Base-by-base conservation (phyloP, 2,113 vertebrate genomes). In the pig (Sus scrofa) region DNA sequence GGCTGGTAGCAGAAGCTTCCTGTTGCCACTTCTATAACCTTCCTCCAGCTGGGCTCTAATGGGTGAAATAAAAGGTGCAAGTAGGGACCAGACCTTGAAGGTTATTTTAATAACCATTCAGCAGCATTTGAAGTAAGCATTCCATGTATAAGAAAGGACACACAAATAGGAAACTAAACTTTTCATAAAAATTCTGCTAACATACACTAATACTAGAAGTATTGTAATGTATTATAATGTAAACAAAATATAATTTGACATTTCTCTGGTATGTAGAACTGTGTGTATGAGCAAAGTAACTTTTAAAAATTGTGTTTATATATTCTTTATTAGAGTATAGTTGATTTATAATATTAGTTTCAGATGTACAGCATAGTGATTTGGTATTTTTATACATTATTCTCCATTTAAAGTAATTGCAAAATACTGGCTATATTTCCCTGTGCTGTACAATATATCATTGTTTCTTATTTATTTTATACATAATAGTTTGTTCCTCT, bases 201-300 rank as follows among this genome's bases (percentile, higher is more conserved):
- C 32, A 56, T 86, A 63, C 13, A 79, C 60, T 30, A 26, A 90
- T 87, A 50, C 11, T 90, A 62, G 20, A 91, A 93, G 67, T 67
- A 67, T 6, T 37, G 1, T 6, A n/a, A n/a, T n/a, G n/a, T n/a
- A n/a, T n/a, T n/a, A n/a, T n/a, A n/a, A 24, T 78, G 7, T 84
- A 81, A 86, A 79, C 84, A 82, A 92, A 95, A 58, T 65, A 39
- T 54, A 84, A 18, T 73, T 84, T 92, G n/a, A 3, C 56, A 74
- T 68, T 96, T 94, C 60, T 71, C 22, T 85, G 52, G 2, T 52
- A 77, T 86, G 60, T 88, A 93, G 63, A 97, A 77, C 32, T 86
- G 34, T 74, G 26, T 70, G 26, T 70, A 37, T 95, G 58, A 93
- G 62, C 62, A 11, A 96, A 74, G 19, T 89, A 87, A 78, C 67